Percentiles rank a stretch among this genome's conserved stretches.
phyloP scores from a whole-genome alignment of 2,113 vertebrate species.

The Ciconia boyciana region DNA sequence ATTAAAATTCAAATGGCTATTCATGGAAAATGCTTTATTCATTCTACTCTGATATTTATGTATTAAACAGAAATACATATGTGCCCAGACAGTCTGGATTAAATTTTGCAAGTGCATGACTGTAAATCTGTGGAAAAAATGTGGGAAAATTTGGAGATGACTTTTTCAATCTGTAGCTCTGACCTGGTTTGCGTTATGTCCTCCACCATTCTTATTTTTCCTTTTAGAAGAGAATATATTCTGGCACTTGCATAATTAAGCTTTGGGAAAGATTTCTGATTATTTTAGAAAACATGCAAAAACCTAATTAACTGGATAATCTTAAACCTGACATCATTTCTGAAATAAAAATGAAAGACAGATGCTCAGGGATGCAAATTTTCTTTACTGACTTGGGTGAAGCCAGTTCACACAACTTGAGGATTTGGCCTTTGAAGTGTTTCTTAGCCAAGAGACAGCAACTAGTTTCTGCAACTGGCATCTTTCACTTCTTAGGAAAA shows the following conservation, averaged over 20 bases:
- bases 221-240: background rate
- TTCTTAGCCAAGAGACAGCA: background rate
- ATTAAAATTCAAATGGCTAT: conserved; percentile 35
- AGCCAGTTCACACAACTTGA: background rate
- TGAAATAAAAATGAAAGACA: background rate
- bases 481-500: background rate
- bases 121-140: background rate
- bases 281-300: background rate
- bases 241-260: background rate
- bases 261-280: background rate
- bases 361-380: background rate
- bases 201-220: background rate
- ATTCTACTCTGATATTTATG: conserved; percentile 21
- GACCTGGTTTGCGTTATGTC: background rate
- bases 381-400: background rate
- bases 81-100: background rate
- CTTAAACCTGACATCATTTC: background rate
- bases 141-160: background rate
- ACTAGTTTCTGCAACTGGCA: background rate
- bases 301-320: background rate
- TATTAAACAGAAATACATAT: background rate
- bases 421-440: background rate
- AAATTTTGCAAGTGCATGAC: background rate
- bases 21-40: conserved; percentile 28
- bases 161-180: background rate